Evolutionary conservation across 2,113 vertebrate genomes (phyloP).

Genomic region (Hemichromis elongatus): DNA sequence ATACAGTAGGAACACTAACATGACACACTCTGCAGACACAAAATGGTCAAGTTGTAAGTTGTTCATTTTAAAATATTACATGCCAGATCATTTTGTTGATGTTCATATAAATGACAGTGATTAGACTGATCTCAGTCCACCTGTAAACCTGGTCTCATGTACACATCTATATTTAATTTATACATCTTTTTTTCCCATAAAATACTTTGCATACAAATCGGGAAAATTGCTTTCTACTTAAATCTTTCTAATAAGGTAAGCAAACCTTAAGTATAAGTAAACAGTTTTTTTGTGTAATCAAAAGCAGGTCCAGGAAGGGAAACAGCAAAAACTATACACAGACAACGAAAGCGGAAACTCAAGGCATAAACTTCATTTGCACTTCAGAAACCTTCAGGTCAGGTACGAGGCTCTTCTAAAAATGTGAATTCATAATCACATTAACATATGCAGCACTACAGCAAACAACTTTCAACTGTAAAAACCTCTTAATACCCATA

Average conservation of each 20-base stretch:
- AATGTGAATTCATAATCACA: conserved; percentile 54
- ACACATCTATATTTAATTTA: not conserved
- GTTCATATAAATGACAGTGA: not conserved
- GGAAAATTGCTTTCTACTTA: not conserved
- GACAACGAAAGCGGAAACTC: not conserved
- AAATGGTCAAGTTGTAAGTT: not conserved
- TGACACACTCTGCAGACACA: not conserved
- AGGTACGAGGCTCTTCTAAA: conserved; percentile 55
- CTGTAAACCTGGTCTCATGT: not conserved
- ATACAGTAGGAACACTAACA: not conserved
- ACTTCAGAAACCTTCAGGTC: conserved; percentile 43
- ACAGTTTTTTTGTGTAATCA: not conserved
- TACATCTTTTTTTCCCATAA: not conserved
- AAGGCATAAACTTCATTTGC: conserved; percentile 45
- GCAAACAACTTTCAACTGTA: conserved; percentile 50
- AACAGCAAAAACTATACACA: not conserved
- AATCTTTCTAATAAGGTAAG: not conserved
- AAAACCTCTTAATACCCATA: conserved; percentile 43
- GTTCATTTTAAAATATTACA: not conserved
- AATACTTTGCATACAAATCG: not conserved
- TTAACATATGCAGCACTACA: conserved; percentile 41
- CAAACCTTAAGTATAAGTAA: not conserved
- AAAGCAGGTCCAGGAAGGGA: not conserved
- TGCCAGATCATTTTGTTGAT: not conserved
- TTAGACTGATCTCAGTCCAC: not conserved